Base-by-base conservation (phyloP, 2,113 vertebrate genomes). In the Nesoenas mayeri region DNA sequence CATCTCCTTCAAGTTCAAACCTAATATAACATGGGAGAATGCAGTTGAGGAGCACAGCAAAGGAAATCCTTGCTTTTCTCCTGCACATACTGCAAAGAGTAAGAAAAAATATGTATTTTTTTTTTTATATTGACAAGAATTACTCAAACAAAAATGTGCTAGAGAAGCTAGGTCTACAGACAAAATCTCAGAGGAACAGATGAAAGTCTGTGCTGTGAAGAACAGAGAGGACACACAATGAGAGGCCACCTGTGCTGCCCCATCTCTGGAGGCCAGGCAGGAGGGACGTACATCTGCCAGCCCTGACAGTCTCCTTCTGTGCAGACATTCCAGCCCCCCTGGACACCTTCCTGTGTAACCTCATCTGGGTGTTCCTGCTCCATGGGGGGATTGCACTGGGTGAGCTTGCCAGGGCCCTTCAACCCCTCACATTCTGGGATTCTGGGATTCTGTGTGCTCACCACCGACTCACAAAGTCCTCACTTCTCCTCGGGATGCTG, bases 21-120 rank as follows among this genome's bases (percentile, higher is more conserved):
- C 53, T 17, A 50, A 61, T 11, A 13, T 47, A 62, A 5, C 0
- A 0, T 6, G 13, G 6, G 31, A 71, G 13, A 56, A 57, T 2
- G 11, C 75, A 85, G 26, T 26, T n/a, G 70, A 87, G 74, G 29
- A 75, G 26, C 53, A 25, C n/a, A 48, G n/a, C 71, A 60, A 20
- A 70, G 32, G 64, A 54, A 78, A 78, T 29, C n/a, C 62, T 40
- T 3, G 0, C 28, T 74, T 32, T 25, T 53, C 40, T 28, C 40
- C 28, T 20, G n/a, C 5, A 1, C 3, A 2, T 11, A 51, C 56
- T 34, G 32, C 12, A 19, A 82, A 69, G 19, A 67, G 38, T 7
- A n/a, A 19, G 48, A 34, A 58, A 72, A 53, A 40, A 16, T 36
- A 47, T 44, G 18, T 9, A 19, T 28, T 10, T 40, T 20, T 36